Percentiles rank a stretch among this genome's conserved stretches.
Evolutionary conservation across 2,888 invertebrate species (phyloP).

Genomic region (Cataglyphis rosenhaueri): DNA sequence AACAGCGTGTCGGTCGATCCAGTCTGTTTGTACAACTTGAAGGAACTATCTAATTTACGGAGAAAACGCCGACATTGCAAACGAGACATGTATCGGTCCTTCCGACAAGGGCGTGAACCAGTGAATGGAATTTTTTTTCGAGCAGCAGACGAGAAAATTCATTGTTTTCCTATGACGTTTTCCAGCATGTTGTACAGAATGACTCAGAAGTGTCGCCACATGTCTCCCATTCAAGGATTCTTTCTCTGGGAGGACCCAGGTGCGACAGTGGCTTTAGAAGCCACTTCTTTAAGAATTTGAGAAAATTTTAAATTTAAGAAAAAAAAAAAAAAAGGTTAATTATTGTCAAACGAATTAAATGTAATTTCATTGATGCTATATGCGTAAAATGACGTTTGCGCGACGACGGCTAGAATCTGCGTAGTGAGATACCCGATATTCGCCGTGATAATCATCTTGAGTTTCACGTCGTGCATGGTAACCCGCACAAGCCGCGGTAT

Average conservation of each 20-base stretch:
- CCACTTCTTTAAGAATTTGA: background rate
- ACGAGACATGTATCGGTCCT: conserved; percentile 8
- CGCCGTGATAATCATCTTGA: conserved; percentile 42
- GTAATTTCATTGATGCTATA: background rate
- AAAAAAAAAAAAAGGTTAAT: background rate
- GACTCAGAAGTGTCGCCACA: conserved; percentile 21
- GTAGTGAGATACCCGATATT: conserved; percentile 57
- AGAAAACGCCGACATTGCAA: conserved; percentile 7
- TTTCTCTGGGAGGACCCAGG: background rate
- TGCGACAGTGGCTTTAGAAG: background rate
- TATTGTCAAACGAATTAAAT: background rate
- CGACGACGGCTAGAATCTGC: conserved; percentile 19
- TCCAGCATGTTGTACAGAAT: background rate
- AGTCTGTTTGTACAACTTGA: conserved; percentile 26
- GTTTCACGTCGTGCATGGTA: conserved; percentile 41
- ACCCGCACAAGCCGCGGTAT: conserved; percentile 29
- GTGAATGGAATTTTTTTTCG: conserved; percentile 46
- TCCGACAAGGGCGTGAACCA: background rate
- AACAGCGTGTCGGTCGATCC: background rate
- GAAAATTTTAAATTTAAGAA: background rate
- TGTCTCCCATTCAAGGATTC: background rate
- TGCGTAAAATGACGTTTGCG: background rate
- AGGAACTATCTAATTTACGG: conserved; percentile 27
- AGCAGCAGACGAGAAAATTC: background rate
- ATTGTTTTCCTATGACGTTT: conserved; percentile 3